phyloP scores from a whole-genome alignment of 2,888 invertebrate species.

The Ophion slaviceki region DNA sequence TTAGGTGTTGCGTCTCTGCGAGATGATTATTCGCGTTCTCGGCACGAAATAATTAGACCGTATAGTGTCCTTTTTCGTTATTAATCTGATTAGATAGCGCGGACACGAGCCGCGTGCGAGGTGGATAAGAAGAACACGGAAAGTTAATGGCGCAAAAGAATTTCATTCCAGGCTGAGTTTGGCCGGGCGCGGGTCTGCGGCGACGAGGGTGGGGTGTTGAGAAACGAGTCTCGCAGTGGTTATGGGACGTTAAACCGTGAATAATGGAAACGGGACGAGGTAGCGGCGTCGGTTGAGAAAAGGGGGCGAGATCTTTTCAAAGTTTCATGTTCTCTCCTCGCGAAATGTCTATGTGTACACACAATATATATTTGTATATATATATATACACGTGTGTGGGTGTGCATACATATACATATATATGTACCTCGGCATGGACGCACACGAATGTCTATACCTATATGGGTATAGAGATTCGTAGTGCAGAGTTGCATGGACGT shows the following conservation, averaged over 20 bases:
- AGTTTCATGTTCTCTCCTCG: conserved; percentile 56
- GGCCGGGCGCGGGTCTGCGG: not conserved
- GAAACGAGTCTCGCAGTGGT: conserved; percentile 55
- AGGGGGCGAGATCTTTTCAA: conserved; percentile 56
- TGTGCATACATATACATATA: not conserved
- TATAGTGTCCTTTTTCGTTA: conserved; percentile 1
- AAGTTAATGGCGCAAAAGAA: conserved; percentile 62
- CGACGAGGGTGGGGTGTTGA: not conserved
- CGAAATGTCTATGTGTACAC: not conserved
- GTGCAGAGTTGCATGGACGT: conserved; percentile 15
- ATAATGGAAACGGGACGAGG: conserved; percentile 60
- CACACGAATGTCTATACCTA: not conserved
- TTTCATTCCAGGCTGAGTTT: conserved; percentile 52
- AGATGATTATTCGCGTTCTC: conserved; percentile 3
- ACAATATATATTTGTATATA: not conserved
- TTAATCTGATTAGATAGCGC: conserved; percentile 27
- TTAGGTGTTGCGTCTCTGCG: no score
- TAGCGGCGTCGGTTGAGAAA: conserved; percentile 38
- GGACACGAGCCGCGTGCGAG: conserved; percentile 8
- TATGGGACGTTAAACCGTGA: conserved; percentile 61
- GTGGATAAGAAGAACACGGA: conserved; percentile 49
- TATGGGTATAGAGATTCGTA: conserved; percentile 31
- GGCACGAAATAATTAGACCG: conserved; percentile 8
- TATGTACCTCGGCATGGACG: conserved; percentile 2
- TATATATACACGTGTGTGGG: not conserved